These are phyloP conservation scores for Neotoxoptera formosana DNA, from an alignment of 1,140 invertebrate genomes.

Conservation along the genomic window DNA sequence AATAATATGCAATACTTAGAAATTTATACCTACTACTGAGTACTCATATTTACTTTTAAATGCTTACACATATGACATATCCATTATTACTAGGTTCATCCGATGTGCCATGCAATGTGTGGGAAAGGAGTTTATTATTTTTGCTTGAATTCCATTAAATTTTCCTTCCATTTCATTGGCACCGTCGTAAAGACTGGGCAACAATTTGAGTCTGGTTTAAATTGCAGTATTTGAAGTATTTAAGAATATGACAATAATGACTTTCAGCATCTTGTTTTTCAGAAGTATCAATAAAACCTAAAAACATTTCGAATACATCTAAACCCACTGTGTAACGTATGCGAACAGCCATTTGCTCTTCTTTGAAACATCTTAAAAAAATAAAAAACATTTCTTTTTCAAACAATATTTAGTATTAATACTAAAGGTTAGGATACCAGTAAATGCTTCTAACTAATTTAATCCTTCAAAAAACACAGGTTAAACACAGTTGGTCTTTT, in stretches of 20 bases:
- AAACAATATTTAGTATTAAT: too few species aligned
- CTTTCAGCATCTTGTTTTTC: neutral
- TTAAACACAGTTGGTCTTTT: neutral
- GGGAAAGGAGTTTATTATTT: neutral
- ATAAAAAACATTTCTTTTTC: too few species aligned
- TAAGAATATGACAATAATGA: neutral
- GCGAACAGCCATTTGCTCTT: conserved; percentile 4
- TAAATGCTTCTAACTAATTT: too few species aligned
- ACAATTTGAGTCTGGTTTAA: neutral
- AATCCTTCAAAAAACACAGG: too few species aligned
- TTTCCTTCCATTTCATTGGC: neutral
- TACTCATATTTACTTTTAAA: conserved; percentile 20
- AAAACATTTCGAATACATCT: neutral
- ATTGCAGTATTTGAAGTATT: neutral
- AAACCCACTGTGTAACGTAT: neutral
- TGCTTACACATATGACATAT: conserved; percentile 38
- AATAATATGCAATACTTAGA: too few species aligned
- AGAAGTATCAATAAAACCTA: neutral
- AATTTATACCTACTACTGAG: neutral
- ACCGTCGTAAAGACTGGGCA: neutral
- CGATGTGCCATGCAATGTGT: conserved; percentile 26
- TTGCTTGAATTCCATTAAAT: conserved; percentile 13
- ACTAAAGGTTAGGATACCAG: too few species aligned
- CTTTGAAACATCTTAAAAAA: neutral
- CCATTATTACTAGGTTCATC: neutral